Conservation (phyloP, 1,140 invertebrate species). For the Anoplophora glabripennis region DNA sequence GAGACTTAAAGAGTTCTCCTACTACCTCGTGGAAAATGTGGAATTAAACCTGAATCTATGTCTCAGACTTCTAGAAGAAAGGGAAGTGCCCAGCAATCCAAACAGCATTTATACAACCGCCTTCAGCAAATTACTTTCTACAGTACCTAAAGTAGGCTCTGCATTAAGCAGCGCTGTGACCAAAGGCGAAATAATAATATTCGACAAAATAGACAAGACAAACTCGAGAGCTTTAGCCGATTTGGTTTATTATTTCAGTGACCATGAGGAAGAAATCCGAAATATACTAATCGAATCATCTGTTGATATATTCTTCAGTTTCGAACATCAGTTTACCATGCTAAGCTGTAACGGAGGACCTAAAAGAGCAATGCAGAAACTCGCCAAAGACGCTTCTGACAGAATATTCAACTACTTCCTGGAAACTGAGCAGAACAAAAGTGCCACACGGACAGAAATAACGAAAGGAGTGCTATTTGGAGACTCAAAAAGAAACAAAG, state of each 20-base stretch:
- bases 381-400: constrained; percentile 21
- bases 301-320: constrained; percentile 18
- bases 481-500: constrained; percentile 1
- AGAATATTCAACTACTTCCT: constrained; percentile 19
- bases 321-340: constrained; percentile 18
- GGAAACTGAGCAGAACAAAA: not conserved
- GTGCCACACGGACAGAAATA: constrained; percentile 9
- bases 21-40: constrained; percentile 5
- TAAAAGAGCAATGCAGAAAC: constrained; percentile 25
- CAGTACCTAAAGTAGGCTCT: constrained; percentile 12
- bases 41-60: constrained; percentile 5
- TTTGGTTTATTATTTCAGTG: constrained; percentile 22
- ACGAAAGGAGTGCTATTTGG: constrained; percentile 13
- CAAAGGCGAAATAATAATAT: constrained; percentile 6
- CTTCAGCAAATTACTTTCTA: not conserved
- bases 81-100: constrained; percentile 5
- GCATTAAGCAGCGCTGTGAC: constrained; percentile 3
- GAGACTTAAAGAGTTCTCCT: constrained; percentile 10
- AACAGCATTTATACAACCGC: constrained; percentile 7
- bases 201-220: constrained; percentile 19
- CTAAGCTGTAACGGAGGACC: constrained; percentile 19
- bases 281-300: constrained; percentile 12
- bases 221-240: constrained; percentile 12
- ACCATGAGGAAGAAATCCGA: constrained; percentile 11
- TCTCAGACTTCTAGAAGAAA: constrained; percentile 8